phyloP scores from a whole-genome alignment of 2,888 invertebrate species.

The Deladenus siricidicola region DNA sequence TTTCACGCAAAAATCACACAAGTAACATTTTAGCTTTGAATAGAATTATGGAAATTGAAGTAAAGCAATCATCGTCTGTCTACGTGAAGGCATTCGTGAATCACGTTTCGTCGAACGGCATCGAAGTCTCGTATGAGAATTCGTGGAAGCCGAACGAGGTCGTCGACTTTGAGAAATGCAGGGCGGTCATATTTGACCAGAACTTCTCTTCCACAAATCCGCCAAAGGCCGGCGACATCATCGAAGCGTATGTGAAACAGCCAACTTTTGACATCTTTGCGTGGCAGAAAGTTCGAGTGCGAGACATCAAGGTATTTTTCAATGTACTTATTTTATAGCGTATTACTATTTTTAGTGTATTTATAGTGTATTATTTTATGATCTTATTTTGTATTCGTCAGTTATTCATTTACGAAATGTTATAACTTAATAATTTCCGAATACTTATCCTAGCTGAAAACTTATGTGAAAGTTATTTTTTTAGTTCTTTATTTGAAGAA shows the following conservation, averaged over 20 bases:
- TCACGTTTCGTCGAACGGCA: conserved; percentile 12
- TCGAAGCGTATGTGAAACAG: conserved; percentile 24
- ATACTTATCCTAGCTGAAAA: no score
- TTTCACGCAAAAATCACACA: no score
- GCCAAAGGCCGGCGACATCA: conserved; percentile 22
- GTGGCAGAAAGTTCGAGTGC: conserved; percentile 27
- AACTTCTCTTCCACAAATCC: neutral
- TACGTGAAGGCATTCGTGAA: conserved; percentile 27
- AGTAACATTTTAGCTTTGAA: no score
- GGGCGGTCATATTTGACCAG: conserved; percentile 6
- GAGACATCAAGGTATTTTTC: conserved; percentile 37
- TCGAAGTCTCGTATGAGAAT: conserved; percentile 24
- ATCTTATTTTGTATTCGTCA: no score
- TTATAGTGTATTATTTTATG: no score
- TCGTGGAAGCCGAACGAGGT: conserved; percentile 12
- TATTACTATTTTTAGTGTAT: neutral
- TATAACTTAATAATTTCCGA: no score
- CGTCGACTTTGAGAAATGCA: conserved; percentile 22
- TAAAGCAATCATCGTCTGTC: conserved; percentile 24
- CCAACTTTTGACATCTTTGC: conserved; percentile 5
- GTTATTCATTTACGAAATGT: no score
- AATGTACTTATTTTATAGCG: neutral
- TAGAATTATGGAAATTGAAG: conserved; percentile 33
- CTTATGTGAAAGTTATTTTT: no score
- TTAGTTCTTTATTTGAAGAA: no score